A percentile compares a stretch with the other conserved stretches of the same genome.
phyloP scores from a whole-genome alignment of 2,888 invertebrate species.

The Pandemis corylana region DNA sequence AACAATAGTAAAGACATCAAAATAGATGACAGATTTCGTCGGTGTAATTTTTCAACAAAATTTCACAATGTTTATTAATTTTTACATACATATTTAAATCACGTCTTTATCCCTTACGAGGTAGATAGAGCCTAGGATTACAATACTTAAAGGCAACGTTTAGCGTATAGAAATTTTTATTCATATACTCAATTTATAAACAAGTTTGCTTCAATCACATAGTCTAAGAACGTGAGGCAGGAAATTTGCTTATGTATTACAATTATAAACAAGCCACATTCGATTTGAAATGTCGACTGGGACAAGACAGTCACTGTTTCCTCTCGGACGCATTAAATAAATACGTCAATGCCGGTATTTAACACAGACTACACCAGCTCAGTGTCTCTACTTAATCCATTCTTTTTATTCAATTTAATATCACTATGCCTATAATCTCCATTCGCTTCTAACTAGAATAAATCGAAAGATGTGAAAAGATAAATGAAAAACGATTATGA shows the following conservation, averaged over 20 bases:
- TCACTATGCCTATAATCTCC: not conserved
- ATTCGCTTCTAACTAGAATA: not conserved
- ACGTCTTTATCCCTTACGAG: too few species aligned
- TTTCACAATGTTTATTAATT: too few species aligned
- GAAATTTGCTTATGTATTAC: not conserved
- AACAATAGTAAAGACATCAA: too few species aligned
- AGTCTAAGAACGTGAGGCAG: not conserved
- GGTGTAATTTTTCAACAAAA: not conserved
- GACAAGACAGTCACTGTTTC: conserved; percentile 14
- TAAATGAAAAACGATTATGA: too few species aligned
- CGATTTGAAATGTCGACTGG: conserved; percentile 1
- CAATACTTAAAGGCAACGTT: too few species aligned
- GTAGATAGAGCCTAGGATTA: too few species aligned
- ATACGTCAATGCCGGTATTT: conserved; percentile 3
- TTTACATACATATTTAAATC: too few species aligned
- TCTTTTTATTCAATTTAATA: not conserved
- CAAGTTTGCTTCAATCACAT: not conserved
- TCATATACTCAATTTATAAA: not conserved
- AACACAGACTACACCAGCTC: not conserved
- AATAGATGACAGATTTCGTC: too few species aligned
- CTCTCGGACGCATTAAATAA: conserved; percentile 13
- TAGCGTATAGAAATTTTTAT: too few species aligned
- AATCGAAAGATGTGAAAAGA: not conserved
- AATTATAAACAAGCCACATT: conserved; percentile 4
- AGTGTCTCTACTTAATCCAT: not conserved